Evolutionary conservation across 1,140 invertebrate genomes (phyloP).

Genomic region (Drosophila pseudoananassae): DNA sequence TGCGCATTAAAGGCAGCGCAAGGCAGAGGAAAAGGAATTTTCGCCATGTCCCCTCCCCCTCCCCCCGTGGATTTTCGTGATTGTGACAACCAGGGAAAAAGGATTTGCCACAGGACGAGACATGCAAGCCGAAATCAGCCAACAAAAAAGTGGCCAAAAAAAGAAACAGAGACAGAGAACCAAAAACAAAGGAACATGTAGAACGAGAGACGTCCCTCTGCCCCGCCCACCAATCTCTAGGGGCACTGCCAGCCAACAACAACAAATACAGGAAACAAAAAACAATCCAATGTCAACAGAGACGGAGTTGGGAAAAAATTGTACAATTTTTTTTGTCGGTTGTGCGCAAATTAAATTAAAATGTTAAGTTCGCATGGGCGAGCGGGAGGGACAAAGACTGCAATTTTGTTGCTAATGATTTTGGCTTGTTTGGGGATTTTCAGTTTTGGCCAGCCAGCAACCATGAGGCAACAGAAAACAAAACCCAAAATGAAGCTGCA

Average conservation of each 20-base stretch:
- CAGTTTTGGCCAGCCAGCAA: slow-evolving; percentile 51
- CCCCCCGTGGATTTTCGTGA: slow-evolving; percentile 29
- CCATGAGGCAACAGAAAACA: slow-evolving; percentile 21
- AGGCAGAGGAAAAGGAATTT: slow-evolving; percentile 8
- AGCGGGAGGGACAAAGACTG: slow-evolving; percentile 11
- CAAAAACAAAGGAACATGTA: slow-evolving; percentile 56
- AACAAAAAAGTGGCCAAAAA: slow-evolving; percentile 6
- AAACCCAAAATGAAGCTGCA: slow-evolving; percentile 14
- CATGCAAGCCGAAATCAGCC: slow-evolving; percentile 31
- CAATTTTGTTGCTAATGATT: slow-evolving; percentile 81
- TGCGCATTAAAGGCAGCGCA: slow-evolving; percentile 67
- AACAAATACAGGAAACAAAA: slow-evolving; percentile 10
- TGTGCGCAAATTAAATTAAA: slow-evolving; percentile 79
- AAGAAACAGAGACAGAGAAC: slow-evolving; percentile 9
- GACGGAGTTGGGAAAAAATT: slow-evolving; percentile 30
- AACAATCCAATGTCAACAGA: slow-evolving; percentile 52
- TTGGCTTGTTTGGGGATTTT: slow-evolving; percentile 77
- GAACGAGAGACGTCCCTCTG: slow-evolving; percentile 32
- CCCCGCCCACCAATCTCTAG: slow-evolving; percentile 35
- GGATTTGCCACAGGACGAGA: slow-evolving; percentile 65
- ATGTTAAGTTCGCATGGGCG: slow-evolving; percentile 53
- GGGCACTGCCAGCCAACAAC: slow-evolving; percentile 15
- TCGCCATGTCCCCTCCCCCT: background rate
- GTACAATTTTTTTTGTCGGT: slow-evolving; percentile 21
- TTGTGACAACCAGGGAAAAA: slow-evolving; percentile 66